Evolutionary conservation across 2,888 invertebrate species (phyloP).

Genomic region (Acleris sparsana): DNA sequence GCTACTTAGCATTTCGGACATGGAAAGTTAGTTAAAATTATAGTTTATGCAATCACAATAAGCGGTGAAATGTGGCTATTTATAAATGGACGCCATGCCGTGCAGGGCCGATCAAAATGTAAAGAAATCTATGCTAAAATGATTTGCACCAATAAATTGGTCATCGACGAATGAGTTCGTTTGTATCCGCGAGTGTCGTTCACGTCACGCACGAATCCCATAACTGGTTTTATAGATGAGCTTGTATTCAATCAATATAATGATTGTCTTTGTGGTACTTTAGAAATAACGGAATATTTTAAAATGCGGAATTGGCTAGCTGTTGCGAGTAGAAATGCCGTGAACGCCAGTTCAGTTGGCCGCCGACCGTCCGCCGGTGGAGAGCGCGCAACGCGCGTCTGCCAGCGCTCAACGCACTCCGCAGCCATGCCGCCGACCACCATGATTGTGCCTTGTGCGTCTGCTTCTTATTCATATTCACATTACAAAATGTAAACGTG

Average conservation of each 20-base stretch:
- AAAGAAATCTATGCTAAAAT: neutral
- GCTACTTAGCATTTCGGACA: too few relatives aligned
- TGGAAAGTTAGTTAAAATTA: too few relatives aligned
- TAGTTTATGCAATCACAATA: too few relatives aligned
- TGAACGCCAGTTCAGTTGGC: slow-evolving; percentile 67
- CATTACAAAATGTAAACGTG: slow-evolving; percentile 30
- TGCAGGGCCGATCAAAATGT: neutral
- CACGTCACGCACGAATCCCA: slow-evolving; percentile 14
- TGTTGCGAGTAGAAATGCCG: slow-evolving; percentile 62
- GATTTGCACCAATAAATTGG: slow-evolving; percentile 1
- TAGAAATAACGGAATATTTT: slow-evolving; percentile 77
- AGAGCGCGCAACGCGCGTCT: slow-evolving; percentile 66
- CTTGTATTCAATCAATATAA: slow-evolving; percentile 34
- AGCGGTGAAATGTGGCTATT: neutral
- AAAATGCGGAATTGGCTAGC: slow-evolving; percentile 81
- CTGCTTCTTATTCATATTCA: slow-evolving; percentile 50
- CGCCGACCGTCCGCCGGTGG: slow-evolving; percentile 75
- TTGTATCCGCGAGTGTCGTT: neutral
- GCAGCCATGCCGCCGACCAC: slow-evolving; percentile 80
- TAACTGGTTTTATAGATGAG: slow-evolving; percentile 34
- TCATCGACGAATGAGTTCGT: slow-evolving; percentile 18
- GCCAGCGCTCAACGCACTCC: slow-evolving; percentile 57
- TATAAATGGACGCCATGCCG: neutral
- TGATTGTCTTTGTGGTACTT: slow-evolving; percentile 56
- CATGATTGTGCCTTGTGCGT: slow-evolving; percentile 82